Base-by-base conservation (phyloP, 2,113 vertebrate genomes). In the Promerops cafer region DNA sequence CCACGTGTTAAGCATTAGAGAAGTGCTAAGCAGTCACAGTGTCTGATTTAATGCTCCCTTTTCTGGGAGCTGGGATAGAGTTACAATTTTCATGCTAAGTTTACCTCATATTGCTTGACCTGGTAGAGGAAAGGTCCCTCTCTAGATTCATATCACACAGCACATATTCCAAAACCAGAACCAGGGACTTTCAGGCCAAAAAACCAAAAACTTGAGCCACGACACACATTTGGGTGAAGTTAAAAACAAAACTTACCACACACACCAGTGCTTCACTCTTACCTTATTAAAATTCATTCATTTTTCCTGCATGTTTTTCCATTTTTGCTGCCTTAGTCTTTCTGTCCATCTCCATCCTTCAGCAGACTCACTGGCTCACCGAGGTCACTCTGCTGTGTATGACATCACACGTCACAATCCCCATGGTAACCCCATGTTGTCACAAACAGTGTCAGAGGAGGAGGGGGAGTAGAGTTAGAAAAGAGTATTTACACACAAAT, bases 91-190 rank as follows among this genome's bases (percentile, higher is more conserved):
- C 68, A 53, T 68, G 74, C 76, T 89, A 95, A 92, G n/a, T 49
- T 95, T 87, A 93, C 72, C 44, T 90, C 94, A 44, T 52, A 63
- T 30, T 66, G 35, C 94, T 88, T 37, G 33, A 68, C 72, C 79
- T 71, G 69, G 85, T 89, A 45, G 68, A 95, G 83, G 49, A 96
- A 84, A 90, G 86, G 82, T 88, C 76, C 90, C 75, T 95, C 54
- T 81, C 45, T 56, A 75, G 64, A 49, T 53, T 49, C 22, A 6
- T 24, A 56, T 49, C 76, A 68, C 52, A 72, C 44, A 83, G 39
- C 35, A 30, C 44, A 71, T 12, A 57, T 53, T 83, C 85, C 90
- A 81, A 74, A 94, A 63, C 22, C 78, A 94, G 52, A 79, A 89
- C 6, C 8, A 3, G 35, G 6, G 4, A 69, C 19, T 53, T 71